These are phyloP conservation scores for Scaptomyza caliginosa DNA, from an alignment of 2,888 invertebrate genomes.

Conservation along the genomic window DNA sequence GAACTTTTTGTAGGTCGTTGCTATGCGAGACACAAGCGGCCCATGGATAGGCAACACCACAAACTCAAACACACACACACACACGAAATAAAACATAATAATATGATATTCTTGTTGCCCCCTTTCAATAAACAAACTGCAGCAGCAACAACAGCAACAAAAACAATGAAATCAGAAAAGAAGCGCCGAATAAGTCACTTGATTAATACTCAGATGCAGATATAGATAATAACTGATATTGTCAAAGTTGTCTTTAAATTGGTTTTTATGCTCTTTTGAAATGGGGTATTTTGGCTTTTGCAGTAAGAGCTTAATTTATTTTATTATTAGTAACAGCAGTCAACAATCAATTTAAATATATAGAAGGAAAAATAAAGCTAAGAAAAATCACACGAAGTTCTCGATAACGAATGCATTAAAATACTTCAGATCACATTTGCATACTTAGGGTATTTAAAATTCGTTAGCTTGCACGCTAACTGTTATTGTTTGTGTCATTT, in stretches of 20 bases:
- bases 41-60: constrained; percentile 39
- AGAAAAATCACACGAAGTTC: too few relatives aligned
- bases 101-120: constrained; percentile 35
- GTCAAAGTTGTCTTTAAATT: constrained; percentile 40
- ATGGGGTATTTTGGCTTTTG: constrained; percentile 1
- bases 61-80: background rate
- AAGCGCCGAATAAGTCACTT: constrained; percentile 30
- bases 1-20: constrained; percentile 85
- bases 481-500: constrained; percentile 48
- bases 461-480: background rate
- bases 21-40: constrained; percentile 70
- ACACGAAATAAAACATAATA: constrained; percentile 18
- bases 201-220: constrained; percentile 24
- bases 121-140: constrained; percentile 31
- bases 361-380: too few relatives aligned
- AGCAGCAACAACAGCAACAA: background rate
- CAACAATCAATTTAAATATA: too few relatives aligned
- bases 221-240: constrained; percentile 25
- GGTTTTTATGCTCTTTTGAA: background rate
- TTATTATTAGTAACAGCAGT: too few relatives aligned
- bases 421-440: constrained; percentile 1
- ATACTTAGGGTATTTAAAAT: constrained; percentile 12
- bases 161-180: background rate
- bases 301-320: background rate
- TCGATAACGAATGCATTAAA: too few relatives aligned